phyloP scores from a whole-genome alignment of 2,888 invertebrate species.

The Branchellion lobata region DNA sequence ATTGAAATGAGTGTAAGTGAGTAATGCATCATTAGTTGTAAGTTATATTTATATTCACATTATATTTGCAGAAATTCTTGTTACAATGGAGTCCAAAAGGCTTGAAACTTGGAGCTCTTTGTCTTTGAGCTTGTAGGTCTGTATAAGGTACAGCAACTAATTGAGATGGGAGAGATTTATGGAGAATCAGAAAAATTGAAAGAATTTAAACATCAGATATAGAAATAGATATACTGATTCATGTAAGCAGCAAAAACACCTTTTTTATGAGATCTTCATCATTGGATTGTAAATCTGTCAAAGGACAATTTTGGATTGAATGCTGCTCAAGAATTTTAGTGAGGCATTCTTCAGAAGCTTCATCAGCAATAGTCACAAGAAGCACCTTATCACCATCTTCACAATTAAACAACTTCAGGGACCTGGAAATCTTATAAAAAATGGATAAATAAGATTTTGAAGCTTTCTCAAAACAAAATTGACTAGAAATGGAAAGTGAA shows the following conservation, averaged over 20 bases:
- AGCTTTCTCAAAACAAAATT: too few species aligned
- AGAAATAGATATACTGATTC: too few species aligned
- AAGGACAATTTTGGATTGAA: not conserved
- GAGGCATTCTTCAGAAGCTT: not conserved
- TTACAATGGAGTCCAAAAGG: not conserved
- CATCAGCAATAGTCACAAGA: not conserved
- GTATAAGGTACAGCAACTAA: too few species aligned
- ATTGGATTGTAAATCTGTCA: not conserved
- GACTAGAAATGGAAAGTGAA: not conserved
- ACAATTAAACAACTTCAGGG: not conserved
- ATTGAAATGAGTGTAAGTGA: too few species aligned
- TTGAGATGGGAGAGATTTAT: too few species aligned
- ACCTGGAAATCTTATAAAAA: not conserved
- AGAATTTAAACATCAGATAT: too few species aligned
- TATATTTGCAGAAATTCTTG: not conserved
- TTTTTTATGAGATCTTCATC: not conserved
- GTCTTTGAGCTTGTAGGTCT: not conserved
- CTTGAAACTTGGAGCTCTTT: constrained; percentile 1
- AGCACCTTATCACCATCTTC: not conserved
- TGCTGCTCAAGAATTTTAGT: not conserved
- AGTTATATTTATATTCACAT: not conserved
- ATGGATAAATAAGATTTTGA: too few species aligned
- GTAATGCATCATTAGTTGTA: too few species aligned
- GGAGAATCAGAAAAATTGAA: too few species aligned
- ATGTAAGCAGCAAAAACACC: too few species aligned